These are phyloP conservation scores for Mylabris sibirica DNA, from an alignment of 2,888 invertebrate species.

Conservation along the genomic window DNA sequence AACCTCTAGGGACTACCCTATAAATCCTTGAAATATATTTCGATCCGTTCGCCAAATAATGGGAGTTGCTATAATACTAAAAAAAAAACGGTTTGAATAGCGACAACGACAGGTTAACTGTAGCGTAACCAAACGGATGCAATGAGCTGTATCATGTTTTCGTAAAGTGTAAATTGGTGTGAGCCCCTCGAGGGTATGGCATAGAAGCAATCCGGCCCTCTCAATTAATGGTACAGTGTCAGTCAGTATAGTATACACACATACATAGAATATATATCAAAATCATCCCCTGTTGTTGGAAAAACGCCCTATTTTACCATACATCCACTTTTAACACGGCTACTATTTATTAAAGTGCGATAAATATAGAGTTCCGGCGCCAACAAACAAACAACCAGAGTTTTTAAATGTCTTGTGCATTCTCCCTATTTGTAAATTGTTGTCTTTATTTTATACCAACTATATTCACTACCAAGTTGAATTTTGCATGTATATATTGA, in stretches of 20 bases:
- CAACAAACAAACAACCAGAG: conserved; percentile 1
- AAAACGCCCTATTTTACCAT: background rate
- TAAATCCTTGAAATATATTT: too few species aligned
- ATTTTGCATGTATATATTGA: conserved; percentile 35
- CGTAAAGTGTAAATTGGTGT: conserved; percentile 70
- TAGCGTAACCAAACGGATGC: conserved; percentile 59
- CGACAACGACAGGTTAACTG: conserved; percentile 33
- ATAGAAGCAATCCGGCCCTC: conserved; percentile 57
- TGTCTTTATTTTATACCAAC: background rate
- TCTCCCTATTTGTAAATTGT: conserved; percentile 2
- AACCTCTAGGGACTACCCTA: too few species aligned
- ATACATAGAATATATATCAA: conserved; percentile 40
- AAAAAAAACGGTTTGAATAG: too few species aligned
- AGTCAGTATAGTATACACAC: conserved; percentile 17
- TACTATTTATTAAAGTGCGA: conserved; percentile 33
- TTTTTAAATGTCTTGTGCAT: conserved; percentile 1
- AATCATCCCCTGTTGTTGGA: conserved; percentile 4
- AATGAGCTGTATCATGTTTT: conserved; percentile 72
- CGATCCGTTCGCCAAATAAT: too few species aligned
- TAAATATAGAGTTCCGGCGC: conserved; percentile 20
- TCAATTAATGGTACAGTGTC: conserved; percentile 58
- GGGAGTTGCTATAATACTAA: too few species aligned
- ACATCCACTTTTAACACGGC: conserved; percentile 17
- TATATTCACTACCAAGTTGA: background rate
- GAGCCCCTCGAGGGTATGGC: conserved; percentile 60